A percentile compares a stretch with the other conserved stretches of the same genome.
Conservation (phyloP, 1,140 invertebrate genomes). For the Phymastichus coffea region DNA sequence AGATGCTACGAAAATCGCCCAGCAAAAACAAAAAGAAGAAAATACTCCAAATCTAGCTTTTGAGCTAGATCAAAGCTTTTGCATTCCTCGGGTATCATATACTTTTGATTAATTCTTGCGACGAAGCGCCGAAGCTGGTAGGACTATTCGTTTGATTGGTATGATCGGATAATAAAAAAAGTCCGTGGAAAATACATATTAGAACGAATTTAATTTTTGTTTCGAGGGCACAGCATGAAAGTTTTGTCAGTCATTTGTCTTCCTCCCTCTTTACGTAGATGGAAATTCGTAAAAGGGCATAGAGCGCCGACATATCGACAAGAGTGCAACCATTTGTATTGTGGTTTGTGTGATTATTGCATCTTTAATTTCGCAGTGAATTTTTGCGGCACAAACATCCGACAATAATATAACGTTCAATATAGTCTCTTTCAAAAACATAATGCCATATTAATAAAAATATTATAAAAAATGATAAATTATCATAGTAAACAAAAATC, state of each 20-base stretch:
- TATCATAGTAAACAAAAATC: constrained; percentile 2
- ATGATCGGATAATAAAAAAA: neutral
- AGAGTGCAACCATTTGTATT: constrained; percentile 20
- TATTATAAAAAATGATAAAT: constrained; percentile 2
- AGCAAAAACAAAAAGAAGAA: constrained; percentile 12
- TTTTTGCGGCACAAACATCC: neutral
- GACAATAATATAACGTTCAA: constrained; percentile 20
- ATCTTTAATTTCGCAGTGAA: constrained; percentile 18
- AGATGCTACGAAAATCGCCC: constrained; percentile 15
- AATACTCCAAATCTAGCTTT: constrained; percentile 24
- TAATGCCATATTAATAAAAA: constrained; percentile 6
- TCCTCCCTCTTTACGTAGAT: constrained; percentile 11
- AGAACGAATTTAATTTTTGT: too few species aligned
- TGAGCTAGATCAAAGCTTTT: constrained; percentile 20
- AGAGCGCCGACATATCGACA: constrained; percentile 20
- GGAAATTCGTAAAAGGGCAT: neutral
- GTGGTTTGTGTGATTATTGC: constrained; percentile 6
- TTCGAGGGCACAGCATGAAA: neutral
- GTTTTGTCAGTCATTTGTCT: constrained; percentile 6
- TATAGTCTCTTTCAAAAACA: constrained; percentile 10
- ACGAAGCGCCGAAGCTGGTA: constrained; percentile 21
- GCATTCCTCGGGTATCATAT: constrained; percentile 27
- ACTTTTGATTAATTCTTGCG: constrained; percentile 14
- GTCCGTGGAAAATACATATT: too few species aligned
- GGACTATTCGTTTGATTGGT: neutral